A percentile compares a stretch with the other conserved stretches of the same genome.
Conservation (phyloP, 2,888 invertebrate genomes). For the Rhagonycha lutea region DNA sequence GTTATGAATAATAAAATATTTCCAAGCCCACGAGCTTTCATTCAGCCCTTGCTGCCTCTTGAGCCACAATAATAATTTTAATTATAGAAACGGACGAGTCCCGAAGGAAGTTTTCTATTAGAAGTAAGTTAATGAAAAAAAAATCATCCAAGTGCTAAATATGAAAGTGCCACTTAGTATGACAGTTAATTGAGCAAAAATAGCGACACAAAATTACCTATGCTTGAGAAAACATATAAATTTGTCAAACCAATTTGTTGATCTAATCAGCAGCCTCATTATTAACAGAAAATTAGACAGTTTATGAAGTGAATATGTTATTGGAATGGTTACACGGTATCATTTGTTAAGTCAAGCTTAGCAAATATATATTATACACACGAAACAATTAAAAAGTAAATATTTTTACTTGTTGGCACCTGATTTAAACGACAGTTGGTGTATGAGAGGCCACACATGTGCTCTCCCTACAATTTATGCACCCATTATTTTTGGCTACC, state of each 20-base stretch:
- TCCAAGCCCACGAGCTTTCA: neutral
- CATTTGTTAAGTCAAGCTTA: neutral
- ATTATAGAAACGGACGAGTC: neutral
- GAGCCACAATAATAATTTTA: neutral
- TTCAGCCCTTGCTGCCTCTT: neutral
- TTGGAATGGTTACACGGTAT: neutral
- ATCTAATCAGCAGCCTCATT: neutral
- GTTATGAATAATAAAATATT: neutral
- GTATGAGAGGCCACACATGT: slow-evolving; percentile 23
- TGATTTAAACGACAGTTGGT: slow-evolving; percentile 28
- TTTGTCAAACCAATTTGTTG: neutral
- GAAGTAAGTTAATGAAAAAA: neutral
- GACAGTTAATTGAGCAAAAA: neutral
- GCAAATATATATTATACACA: neutral
- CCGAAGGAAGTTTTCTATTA: too few relatives aligned
- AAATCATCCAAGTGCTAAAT: neutral
- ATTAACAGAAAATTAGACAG: neutral
- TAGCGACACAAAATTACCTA: neutral
- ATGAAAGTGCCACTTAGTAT: neutral
- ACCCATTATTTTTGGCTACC: slow-evolving; percentile 25
- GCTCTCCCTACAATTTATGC: slow-evolving; percentile 21
- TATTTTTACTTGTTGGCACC: slow-evolving; percentile 14
- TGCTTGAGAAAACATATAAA: neutral
- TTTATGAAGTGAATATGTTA: neutral
- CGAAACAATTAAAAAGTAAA: neutral